These are phyloP conservation scores for Achatina immaculata DNA, from an alignment of 1,140 invertebrate species.

Conservation along the genomic window DNA sequence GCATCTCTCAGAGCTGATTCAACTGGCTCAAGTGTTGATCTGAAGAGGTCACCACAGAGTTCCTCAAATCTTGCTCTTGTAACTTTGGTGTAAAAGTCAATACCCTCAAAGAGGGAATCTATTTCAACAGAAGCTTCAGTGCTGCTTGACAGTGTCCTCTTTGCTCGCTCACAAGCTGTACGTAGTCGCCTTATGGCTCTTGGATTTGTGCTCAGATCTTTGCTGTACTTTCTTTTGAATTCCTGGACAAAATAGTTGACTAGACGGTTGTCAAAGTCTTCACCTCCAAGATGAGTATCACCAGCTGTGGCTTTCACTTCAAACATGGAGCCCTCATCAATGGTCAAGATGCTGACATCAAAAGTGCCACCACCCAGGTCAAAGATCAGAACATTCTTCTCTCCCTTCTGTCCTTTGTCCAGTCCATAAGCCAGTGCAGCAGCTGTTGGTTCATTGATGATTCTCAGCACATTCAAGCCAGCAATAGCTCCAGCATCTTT, in stretches of 20 bases:
- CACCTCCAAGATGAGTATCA: conserved; percentile 56
- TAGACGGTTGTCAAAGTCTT: conserved; percentile 74
- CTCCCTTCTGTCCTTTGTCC: conserved; percentile 73
- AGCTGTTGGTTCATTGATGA: conserved; percentile 74
- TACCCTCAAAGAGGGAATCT: conserved; percentile 73
- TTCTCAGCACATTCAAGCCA: conserved; percentile 74
- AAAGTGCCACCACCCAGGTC: conserved; percentile 18
- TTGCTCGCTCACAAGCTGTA: conserved; percentile 95
- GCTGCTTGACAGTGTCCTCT: conserved; percentile 93
- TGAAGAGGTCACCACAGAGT: conserved; percentile 90
- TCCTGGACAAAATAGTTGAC: conserved; percentile 96
- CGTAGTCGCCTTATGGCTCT: conserved; percentile 90
- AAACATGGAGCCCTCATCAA: conserved; percentile 77
- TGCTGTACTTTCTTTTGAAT: conserved; percentile 97
- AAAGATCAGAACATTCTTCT: conserved; percentile 51
- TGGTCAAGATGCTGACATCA: conserved; percentile 63
- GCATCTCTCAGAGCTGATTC: conserved; percentile 95
- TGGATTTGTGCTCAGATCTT: conserved; percentile 91
- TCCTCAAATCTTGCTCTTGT: conserved; percentile 82
- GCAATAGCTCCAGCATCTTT: conserved; percentile 57
- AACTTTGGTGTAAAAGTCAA: conserved; percentile 96
- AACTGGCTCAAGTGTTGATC: conserved; percentile 91
- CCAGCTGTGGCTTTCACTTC: conserved; percentile 84
- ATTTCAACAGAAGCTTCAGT: conserved; percentile 84
- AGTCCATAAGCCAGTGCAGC: conserved; percentile 73